Evolutionary conservation across 2,797 vertebrate genomes (phyloP).

Genomic region (Ciconia nigra): DNA sequence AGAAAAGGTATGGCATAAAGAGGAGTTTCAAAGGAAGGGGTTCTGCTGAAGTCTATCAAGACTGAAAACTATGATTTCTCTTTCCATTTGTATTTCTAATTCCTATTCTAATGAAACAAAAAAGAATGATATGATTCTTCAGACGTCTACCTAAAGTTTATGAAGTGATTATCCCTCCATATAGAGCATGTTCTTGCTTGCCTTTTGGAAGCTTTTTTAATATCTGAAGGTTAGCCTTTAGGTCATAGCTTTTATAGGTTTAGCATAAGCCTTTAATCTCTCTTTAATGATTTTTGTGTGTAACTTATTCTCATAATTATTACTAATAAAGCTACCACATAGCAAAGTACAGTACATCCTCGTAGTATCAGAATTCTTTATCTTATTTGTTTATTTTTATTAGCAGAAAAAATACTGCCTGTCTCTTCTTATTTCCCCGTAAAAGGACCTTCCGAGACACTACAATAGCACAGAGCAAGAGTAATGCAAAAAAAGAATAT

Average conservation of each 20-base stretch:
- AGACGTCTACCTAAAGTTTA: not conserved
- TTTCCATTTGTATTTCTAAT: not conserved
- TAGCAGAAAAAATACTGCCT: not conserved
- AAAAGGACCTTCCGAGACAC: not conserved
- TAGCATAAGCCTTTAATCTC: conserved; percentile 17
- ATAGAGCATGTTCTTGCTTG: not conserved
- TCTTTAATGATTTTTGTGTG: conserved; percentile 22
- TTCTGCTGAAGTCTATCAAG: not conserved
- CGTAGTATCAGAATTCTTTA: conserved; percentile 1
- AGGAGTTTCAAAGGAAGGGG: not conserved
- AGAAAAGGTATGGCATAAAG: not conserved
- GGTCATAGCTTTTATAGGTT: not conserved
- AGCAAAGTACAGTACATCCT: not conserved
- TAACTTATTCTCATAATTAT: conserved; percentile 9
- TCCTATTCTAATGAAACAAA: not conserved
- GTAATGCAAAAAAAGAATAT: not conserved
- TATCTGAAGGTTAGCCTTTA: not conserved
- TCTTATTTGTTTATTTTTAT: conserved; percentile 18
- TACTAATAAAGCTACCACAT: not conserved
- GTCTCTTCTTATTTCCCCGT: not conserved
- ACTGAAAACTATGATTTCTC: not conserved
- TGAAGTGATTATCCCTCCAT: not conserved
- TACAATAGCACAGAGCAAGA: not conserved
- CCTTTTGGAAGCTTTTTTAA: not conserved
- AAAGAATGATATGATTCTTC: not conserved